A percentile compares a stretch with the other conserved stretches of the same genome.
These are phyloP conservation scores for Campoplex capitator DNA, from an alignment of 2,888 invertebrate genomes.

Conservation along the genomic window DNA sequence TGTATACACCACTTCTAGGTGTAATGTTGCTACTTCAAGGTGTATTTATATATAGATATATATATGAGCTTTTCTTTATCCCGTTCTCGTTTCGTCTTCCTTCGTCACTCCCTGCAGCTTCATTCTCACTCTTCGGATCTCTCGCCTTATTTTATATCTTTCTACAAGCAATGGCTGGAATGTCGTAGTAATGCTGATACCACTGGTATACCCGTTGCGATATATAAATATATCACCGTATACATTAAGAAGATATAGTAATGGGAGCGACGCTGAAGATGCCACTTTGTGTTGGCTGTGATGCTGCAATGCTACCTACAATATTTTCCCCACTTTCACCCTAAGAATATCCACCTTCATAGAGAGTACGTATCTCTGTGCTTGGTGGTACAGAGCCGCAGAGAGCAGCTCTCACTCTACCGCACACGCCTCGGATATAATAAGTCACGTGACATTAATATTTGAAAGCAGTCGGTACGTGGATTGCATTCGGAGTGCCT, in stretches of 20 bases:
- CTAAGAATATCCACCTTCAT: slow-evolving; percentile 35
- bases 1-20: slow-evolving; percentile 46
- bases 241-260: slow-evolving; percentile 56
- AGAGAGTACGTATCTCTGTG: slow-evolving; percentile 28
- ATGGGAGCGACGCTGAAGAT: slow-evolving; percentile 69
- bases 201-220: slow-evolving; percentile 9
- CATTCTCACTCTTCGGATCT: slow-evolving; percentile 42
- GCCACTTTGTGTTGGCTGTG: slow-evolving; percentile 55
- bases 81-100: slow-evolving; percentile 67
- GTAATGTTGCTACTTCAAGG: slow-evolving; percentile 71
- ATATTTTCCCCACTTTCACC: slow-evolving; percentile 32
- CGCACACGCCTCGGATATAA: slow-evolving; percentile 83
- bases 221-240: slow-evolving; percentile 17
- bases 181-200: slow-evolving; percentile 56
- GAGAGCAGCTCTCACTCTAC: slow-evolving; percentile 79
- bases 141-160: slow-evolving; percentile 60
- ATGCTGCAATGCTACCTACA: slow-evolving; percentile 42
- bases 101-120: slow-evolving; percentile 33
- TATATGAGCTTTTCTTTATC: slow-evolving; percentile 24
- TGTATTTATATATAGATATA: slow-evolving; percentile 23
- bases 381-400: slow-evolving; percentile 37
- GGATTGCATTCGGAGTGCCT: slow-evolving; percentile 83
- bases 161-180: slow-evolving; percentile 17
- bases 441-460: slow-evolving; percentile 85
- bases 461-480: slow-evolving; percentile 85